Evolutionary conservation across 2,797 vertebrate species (phyloP).

Genomic region (Lophotriccus pileatus): DNA sequence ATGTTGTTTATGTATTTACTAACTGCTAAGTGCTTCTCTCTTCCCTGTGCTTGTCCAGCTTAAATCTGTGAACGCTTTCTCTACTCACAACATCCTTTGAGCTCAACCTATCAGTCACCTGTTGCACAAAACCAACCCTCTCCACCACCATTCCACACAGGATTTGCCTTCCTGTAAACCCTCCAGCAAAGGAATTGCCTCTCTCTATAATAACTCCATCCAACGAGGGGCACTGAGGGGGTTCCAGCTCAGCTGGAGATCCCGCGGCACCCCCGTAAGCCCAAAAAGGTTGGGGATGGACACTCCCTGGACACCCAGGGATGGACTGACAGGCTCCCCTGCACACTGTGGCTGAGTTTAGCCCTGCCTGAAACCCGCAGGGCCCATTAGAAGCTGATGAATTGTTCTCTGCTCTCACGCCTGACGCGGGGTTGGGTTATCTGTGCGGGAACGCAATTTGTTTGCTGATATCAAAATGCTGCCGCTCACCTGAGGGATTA

Average conservation of each 20-base stretch:
- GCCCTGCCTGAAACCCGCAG: neutral
- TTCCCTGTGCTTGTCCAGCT: neutral
- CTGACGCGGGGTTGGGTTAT: conserved; percentile 44
- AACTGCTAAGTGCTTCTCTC: neutral
- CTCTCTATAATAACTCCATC: accelerated
- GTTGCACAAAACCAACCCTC: neutral
- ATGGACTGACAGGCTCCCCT: neutral
- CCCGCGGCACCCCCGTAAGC: neutral
- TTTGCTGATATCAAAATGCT: conserved; percentile 67
- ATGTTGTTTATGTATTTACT: conserved; percentile 45
- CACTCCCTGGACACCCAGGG: accelerated
- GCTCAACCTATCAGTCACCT: neutral
- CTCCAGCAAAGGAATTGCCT: neutral
- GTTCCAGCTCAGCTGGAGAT: neutral
- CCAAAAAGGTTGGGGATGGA: neutral
- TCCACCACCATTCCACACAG: neutral
- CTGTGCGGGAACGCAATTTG: conserved; percentile 55
- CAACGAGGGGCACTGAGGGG: neutral
- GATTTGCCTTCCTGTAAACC: neutral
- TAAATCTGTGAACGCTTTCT: neutral
- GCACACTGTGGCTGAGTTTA: neutral
- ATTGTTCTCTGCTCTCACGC: conserved; percentile 21
- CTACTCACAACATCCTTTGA: neutral
- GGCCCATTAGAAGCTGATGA: conserved; percentile 46
- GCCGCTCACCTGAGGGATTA: conserved; percentile 65